Conservation (phyloP, 2,888 invertebrate genomes). For the Hemithea aestivaria region DNA sequence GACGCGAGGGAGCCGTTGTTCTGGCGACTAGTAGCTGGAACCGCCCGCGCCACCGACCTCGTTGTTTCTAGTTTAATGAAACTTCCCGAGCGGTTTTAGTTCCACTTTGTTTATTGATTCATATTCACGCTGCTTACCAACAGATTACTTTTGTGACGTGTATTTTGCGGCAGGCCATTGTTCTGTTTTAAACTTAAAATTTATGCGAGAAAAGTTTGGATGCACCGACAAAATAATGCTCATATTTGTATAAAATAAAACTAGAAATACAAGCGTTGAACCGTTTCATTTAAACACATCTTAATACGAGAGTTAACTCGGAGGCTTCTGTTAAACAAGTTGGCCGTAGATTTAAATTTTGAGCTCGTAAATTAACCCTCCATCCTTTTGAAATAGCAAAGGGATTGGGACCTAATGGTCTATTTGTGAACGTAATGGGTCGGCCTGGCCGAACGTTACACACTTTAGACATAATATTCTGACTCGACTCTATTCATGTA, state of each 20-base stretch:
- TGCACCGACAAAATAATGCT: constrained; percentile 30
- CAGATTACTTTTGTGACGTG: constrained; percentile 21
- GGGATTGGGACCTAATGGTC: constrained; percentile 77
- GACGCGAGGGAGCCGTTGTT: constrained; percentile 55
- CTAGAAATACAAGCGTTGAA: constrained; percentile 10
- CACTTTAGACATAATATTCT: constrained; percentile 70
- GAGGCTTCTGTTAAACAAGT: constrained; percentile 71
- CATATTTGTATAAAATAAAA: constrained; percentile 6
- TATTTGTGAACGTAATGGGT: constrained; percentile 77
- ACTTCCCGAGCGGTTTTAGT: constrained; percentile 41
- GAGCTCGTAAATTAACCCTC: constrained; percentile 78
- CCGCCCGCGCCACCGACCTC: constrained; percentile 33
- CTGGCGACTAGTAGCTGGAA: constrained; percentile 31
- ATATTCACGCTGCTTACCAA: constrained; percentile 34
- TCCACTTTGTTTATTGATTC: constrained; percentile 46
- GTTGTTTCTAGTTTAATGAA: constrained; percentile 58
- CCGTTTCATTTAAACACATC: constrained; percentile 60
- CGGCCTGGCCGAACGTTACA: constrained; percentile 68
- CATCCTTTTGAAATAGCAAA: constrained; percentile 78
- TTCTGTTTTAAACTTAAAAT: constrained; percentile 19
- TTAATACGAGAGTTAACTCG: constrained; percentile 70
- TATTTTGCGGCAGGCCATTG: constrained; percentile 12
- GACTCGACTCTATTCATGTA: constrained; percentile 62
- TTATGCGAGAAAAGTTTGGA: constrained; percentile 28
- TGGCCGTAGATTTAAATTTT: constrained; percentile 77